Base-by-base conservation (phyloP, 1,140 invertebrate species). In the Heliconius congener region DNA sequence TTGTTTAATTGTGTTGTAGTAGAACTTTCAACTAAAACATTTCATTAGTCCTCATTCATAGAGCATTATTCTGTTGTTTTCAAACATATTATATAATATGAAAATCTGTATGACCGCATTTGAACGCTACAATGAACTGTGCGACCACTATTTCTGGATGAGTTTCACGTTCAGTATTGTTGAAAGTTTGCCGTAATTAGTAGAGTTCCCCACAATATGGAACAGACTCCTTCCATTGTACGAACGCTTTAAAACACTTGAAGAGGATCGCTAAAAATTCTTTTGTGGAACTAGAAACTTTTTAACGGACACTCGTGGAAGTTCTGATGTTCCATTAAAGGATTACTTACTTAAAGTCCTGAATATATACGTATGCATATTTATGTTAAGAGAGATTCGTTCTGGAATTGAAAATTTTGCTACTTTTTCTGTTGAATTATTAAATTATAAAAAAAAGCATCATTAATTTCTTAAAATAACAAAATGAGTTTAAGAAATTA, bases 361-460 rank as follows among this genome's bases (percentile, higher is more conserved):
- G 60, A 66, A 9, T 66, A 16, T 66, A 30, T 27, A 60, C n/a
- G 23, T 60, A 60, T 23, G 57, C 57, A 60, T 60, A 60, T 60
- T 60, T 60, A 30, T 66, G 9, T 27, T 5, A 16, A 23, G 9
- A 23, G 18, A 30, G 23, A 27, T 30, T 30, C 23, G 11, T 27
- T 66, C 13, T 66, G 9, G 9, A 60, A 60, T 13, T 23, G 9
- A 27, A 60, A 60, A 98, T 93, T 96, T 97, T 88, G 97, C 98
- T 46, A 98, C 98, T 90, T 98, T 98, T 16, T 98, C 34, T 8
- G 34, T 37, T 37, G 8, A 37, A 37, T 6, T 37, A 16, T 55
- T 55, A 52, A 19, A 2, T 52, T 6, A 19, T 5, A 18, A 55
- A 55, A 55, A 6, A 34, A 55, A n/a, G 18, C 34, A 37, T 52